Conservation (phyloP, 2,888 invertebrate species). For the Heliconius cydno region DNA sequence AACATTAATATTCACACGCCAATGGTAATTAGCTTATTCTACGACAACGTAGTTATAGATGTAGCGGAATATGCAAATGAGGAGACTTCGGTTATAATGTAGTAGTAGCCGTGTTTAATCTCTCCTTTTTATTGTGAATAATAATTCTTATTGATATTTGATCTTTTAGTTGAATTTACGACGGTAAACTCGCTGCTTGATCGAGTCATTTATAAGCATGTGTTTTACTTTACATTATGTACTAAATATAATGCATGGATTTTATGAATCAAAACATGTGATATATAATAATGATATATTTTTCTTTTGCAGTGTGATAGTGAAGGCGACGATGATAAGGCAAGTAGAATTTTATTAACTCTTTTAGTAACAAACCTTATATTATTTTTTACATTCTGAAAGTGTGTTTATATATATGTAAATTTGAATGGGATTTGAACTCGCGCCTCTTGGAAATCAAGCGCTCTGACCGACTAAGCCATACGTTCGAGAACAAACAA, state of each 20-base stretch:
- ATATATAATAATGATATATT: constrained; percentile 41
- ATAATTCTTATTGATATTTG: constrained; percentile 38
- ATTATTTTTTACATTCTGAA: too few species aligned
- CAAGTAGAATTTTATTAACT: constrained; percentile 78
- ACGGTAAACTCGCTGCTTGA: constrained; percentile 43
- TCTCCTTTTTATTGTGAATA: constrained; percentile 40
- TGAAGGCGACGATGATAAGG: constrained; percentile 96
- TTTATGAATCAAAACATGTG: constrained; percentile 11
- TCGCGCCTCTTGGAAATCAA: too few species aligned
- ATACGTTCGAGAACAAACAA: too few species aligned
- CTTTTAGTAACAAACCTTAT: constrained; percentile 40
- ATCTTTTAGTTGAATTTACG: constrained; percentile 43
- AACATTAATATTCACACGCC: constrained; percentile 45
- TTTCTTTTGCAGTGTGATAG: constrained; percentile 93
- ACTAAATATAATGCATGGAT: constrained; percentile 43
- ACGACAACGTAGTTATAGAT: constrained; percentile 43
- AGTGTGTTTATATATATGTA: too few species aligned
- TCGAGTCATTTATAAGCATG: constrained; percentile 46
- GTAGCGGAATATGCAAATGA: constrained; percentile 46
- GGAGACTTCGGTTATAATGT: constrained; percentile 44
- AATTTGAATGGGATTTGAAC: too few species aligned
- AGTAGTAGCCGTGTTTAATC: constrained; percentile 46
- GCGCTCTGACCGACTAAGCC: too few species aligned
- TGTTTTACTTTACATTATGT: constrained; percentile 31
- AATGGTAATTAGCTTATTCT: constrained; percentile 44